These are phyloP conservation scores for Psilopsiagon aymara DNA, from an alignment of 2,113 vertebrate genomes.

Conservation along the genomic window DNA sequence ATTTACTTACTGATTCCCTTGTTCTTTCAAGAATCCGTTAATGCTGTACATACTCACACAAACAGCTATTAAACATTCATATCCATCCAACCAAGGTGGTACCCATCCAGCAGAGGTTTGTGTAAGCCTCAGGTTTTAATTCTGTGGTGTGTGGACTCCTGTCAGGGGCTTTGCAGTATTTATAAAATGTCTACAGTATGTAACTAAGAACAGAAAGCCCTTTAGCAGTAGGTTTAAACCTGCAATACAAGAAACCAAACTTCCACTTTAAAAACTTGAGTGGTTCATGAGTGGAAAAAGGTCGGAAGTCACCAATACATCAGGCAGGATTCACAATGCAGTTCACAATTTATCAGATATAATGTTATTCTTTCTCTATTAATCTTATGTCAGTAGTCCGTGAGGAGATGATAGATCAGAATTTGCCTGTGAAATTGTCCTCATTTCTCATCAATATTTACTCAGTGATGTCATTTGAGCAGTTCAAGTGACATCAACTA, in stretches of 20 bases:
- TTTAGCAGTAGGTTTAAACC: not conserved
- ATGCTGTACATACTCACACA: not conserved
- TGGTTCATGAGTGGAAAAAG: not conserved
- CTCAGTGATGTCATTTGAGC: not conserved
- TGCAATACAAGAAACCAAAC: not conserved
- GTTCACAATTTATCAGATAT: not conserved
- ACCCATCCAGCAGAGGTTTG: not conserved
- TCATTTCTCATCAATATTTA: not conserved
- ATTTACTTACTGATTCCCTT: not conserved
- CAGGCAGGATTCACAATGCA: rapidly evolving
- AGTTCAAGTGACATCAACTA: not conserved
- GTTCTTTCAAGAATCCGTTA: not conserved
- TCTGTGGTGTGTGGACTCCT: not conserved
- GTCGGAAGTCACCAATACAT: not conserved
- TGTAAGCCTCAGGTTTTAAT: not conserved
- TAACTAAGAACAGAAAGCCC: not conserved
- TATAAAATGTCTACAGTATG: not conserved
- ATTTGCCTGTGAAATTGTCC: not conserved
- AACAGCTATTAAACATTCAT: not conserved
- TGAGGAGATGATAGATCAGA: not conserved
- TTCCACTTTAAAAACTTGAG: not conserved
- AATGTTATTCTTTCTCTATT: not conserved
- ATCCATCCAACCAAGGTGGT: not conserved
- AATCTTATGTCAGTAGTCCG: not conserved
- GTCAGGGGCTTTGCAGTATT: not conserved